Conservation (phyloP, 2,797 vertebrate species). For the Acridotheres tristis region DNA sequence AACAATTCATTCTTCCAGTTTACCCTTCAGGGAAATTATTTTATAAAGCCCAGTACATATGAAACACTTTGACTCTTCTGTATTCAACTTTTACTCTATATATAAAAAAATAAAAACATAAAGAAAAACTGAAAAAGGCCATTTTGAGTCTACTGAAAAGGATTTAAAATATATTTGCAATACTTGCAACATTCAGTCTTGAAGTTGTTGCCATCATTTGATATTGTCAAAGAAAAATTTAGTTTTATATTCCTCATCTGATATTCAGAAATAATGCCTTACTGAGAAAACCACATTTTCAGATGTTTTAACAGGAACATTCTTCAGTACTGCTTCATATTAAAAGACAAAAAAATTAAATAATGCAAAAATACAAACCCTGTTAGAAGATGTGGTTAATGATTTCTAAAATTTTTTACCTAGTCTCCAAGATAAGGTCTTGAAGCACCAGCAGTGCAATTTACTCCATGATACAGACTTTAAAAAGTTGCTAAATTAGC, state of each 20-base stretch:
- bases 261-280: not conserved
- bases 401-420: not conserved
- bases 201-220: not conserved
- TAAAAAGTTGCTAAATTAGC: not conserved
- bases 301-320: not conserved
- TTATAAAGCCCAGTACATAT: not conserved
- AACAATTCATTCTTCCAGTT: not conserved
- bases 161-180: not conserved
- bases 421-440: not conserved
- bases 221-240: not conserved
- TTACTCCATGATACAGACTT: not conserved
- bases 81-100: not conserved
- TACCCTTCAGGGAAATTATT: not conserved
- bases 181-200: not conserved
- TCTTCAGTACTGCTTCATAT: not conserved
- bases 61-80: not conserved
- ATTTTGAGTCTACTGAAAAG: not conserved
- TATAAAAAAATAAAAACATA: not conserved
- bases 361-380: not conserved
- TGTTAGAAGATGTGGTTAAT: not conserved
- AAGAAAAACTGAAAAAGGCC: accelerated
- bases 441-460: not conserved
- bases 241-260: not conserved
- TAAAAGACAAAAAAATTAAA: not conserved
- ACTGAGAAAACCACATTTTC: not conserved